phyloP scores from a whole-genome alignment of 2,113 vertebrate genomes.

The Leucoraja erinaceus region DNA sequence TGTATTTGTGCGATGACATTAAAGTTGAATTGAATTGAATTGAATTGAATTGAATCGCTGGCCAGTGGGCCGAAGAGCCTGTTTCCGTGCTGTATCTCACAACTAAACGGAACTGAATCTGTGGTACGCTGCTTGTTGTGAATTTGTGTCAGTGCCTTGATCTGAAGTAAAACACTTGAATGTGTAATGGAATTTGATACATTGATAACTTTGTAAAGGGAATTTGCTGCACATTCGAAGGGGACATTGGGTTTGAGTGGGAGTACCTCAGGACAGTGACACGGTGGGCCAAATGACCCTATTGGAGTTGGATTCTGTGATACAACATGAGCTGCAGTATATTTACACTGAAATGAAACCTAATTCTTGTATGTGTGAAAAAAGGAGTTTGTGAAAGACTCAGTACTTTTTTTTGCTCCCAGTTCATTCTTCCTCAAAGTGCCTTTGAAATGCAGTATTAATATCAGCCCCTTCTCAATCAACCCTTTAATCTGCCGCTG shows the following conservation, averaged over 20 bases:
- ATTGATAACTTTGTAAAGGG: background rate
- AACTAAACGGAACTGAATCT: background rate
- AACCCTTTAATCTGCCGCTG: background rate
- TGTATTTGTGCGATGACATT: no score
- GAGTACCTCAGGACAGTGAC: background rate
- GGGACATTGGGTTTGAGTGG: background rate
- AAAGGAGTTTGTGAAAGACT: constrained; percentile 35
- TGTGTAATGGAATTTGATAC: background rate
- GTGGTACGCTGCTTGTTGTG: background rate
- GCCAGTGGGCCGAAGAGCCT: no score
- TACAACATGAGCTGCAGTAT: background rate
- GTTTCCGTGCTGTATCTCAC: no score
- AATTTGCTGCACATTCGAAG: background rate
- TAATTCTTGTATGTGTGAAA: constrained; percentile 40
- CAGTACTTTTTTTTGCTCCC: constrained; percentile 33
- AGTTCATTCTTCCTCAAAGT: constrained; percentile 33
- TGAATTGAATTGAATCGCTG: no score
- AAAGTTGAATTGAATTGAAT: no score
- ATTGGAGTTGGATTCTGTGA: background rate
- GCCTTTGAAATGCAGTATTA: constrained; percentile 24
- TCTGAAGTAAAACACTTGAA: background rate
- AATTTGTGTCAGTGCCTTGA: background rate
- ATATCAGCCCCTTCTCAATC: background rate
- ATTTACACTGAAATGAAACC: constrained; percentile 19
- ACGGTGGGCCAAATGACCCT: background rate